Evolutionary conservation across 2,797 vertebrate species (phyloP).

Genomic region (Gymnoscopelus microlampas): DNA sequence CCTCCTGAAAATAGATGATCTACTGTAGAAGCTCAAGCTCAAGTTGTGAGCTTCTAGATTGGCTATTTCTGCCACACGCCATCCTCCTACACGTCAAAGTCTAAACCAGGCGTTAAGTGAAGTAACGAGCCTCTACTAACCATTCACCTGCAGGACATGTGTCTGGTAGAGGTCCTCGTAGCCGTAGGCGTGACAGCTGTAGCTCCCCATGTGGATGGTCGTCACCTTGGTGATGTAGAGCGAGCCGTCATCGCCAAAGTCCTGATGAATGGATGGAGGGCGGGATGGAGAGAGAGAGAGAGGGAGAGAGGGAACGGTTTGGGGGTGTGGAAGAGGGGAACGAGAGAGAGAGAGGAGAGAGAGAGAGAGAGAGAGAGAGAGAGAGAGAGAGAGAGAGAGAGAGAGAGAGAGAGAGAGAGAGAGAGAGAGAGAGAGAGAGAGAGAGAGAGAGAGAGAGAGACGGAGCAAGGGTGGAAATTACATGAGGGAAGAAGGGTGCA

Average conservation of each 20-base stretch:
- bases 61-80: no score
- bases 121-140: conserved; percentile 90
- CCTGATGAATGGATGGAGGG: conserved; percentile 77
- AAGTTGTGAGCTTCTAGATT: no score
- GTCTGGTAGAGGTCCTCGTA: conserved; percentile 94
- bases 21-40: no score
- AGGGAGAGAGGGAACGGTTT: conserved; percentile 12
- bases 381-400: not conserved
- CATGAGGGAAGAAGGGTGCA: not conserved
- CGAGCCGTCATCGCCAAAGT: conserved; percentile 96
- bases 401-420: not conserved
- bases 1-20: no score
- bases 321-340: not conserved
- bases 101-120: conserved; percentile 30
- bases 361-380: not conserved
- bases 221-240: conserved; percentile 99
- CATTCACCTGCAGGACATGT: conserved; percentile 99
- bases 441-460: not conserved
- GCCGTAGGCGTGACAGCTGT: conserved; percentile 96
- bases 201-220: conserved; percentile 97
- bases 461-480: not conserved
- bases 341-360: not conserved
- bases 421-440: not conserved
- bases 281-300: not conserved
- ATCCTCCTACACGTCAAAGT: no score